Conservation (phyloP, 2,113 vertebrate species). For the Nothoprocta pentlandii region DNA sequence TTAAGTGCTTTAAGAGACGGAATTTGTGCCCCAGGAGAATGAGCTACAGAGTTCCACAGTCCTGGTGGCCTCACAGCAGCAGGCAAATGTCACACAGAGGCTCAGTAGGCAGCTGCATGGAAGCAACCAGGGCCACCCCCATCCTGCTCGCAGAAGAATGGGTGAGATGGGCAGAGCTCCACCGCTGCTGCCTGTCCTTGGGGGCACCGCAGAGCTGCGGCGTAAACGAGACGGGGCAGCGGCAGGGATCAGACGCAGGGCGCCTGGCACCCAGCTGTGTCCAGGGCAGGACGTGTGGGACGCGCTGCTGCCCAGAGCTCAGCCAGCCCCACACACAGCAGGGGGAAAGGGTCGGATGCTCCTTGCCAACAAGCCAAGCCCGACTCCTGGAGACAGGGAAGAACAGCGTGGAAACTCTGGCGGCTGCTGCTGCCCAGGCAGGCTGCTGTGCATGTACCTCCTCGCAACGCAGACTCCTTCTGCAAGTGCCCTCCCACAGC, state of each 20-base stretch:
- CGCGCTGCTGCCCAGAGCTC: neutral
- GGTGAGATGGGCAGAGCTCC: constrained; percentile 1
- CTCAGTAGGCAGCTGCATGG: constrained; percentile 22
- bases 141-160: constrained; percentile 1
- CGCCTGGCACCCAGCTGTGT: accelerated
- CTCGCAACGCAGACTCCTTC: too few species aligned
- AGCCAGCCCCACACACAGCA: neutral
- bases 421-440: neutral
- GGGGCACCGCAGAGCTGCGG: neutral
- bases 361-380: neutral
- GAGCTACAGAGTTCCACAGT: constrained; percentile 11
- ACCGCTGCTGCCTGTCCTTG: accelerated
- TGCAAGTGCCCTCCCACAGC: neutral
- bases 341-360: neutral
- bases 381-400: neutral
- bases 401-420: neutral
- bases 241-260: neutral
- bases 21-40: constrained; percentile 55
- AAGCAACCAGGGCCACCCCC: neutral
- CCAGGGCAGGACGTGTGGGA: neutral
- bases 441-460: neutral
- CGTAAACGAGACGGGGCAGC: neutral
- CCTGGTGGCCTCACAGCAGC: constrained; percentile 38
- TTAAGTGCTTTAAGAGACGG: constrained; percentile 38
- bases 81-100: constrained; percentile 49